Evolutionary conservation across 2,888 invertebrate species (phyloP).

Genomic region (Drosophila putrida): DNA sequence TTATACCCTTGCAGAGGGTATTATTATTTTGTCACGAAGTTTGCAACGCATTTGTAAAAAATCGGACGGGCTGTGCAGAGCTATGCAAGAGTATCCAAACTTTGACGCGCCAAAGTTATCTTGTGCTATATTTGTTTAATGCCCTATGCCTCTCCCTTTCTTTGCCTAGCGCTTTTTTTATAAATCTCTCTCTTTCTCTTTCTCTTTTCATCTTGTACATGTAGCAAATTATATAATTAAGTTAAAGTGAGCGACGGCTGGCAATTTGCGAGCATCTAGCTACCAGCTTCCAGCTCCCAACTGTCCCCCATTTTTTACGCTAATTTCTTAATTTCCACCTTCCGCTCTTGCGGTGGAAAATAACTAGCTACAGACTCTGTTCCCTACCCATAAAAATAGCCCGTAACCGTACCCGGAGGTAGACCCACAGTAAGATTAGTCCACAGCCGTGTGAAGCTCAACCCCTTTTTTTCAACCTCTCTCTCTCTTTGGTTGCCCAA

Average conservation of each 20-base stretch:
- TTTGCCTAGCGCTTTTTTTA: not conserved
- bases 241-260: constrained; percentile 74
- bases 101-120: too few relatives aligned
- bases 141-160: constrained; percentile 4
- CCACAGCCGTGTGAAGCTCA: constrained; percentile 66
- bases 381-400: not conserved
- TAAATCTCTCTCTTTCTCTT: constrained; percentile 3
- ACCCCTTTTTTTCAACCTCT: constrained; percentile 31
- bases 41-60: too few relatives aligned
- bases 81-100: too few relatives aligned
- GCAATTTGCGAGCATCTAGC: constrained; percentile 44
- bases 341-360: constrained; percentile 71
- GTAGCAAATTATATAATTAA: constrained; percentile 78
- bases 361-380: constrained; percentile 16
- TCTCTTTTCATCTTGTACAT: constrained; percentile 11
- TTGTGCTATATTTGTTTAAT: too few relatives aligned
- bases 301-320: constrained; percentile 54
- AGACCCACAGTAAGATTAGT: constrained; percentile 3
- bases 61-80: too few relatives aligned
- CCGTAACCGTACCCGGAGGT: constrained; percentile 1
- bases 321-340: constrained; percentile 84
- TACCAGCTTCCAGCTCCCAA: constrained; percentile 24
- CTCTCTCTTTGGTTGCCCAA: constrained; percentile 33
- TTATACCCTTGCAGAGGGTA: too few relatives aligned
- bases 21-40: too few relatives aligned